Evolutionary conservation across 2,888 invertebrate species (phyloP).

Genomic region (Oasisia sp.): DNA sequence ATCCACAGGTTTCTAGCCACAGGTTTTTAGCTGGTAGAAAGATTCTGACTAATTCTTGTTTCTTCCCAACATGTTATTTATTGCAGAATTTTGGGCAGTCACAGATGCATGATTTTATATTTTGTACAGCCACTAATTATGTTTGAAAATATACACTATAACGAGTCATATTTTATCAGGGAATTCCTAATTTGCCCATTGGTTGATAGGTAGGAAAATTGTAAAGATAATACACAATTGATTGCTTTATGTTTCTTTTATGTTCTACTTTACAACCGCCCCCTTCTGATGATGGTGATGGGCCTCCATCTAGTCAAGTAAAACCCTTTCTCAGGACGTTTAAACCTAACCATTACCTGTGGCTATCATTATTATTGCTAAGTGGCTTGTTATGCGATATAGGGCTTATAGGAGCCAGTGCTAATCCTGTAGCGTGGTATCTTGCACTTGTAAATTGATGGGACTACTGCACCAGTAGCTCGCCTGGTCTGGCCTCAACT

Average conservation of each 20-base stretch:
- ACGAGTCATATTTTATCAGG: too few species aligned
- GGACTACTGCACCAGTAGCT: neutral
- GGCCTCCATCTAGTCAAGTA: too few species aligned
- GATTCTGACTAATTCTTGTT: neutral
- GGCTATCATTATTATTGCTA: neutral
- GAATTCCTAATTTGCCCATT: too few species aligned
- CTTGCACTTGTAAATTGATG: conserved; percentile 6
- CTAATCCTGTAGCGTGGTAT: neutral
- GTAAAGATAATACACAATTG: too few species aligned
- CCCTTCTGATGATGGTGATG: neutral
- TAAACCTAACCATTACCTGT: neutral
- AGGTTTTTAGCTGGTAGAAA: neutral
- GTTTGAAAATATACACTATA: too few species aligned
- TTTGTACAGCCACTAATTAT: too few species aligned
- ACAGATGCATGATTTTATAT: too few species aligned
- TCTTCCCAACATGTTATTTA: neutral
- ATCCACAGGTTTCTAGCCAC: neutral
- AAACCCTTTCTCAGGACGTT: neutral
- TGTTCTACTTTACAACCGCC: neutral
- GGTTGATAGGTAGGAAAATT: too few species aligned
- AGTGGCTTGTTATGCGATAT: conserved; percentile 10
- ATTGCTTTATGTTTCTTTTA: too few species aligned
- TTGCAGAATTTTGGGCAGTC: too few species aligned
- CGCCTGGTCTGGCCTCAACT: neutral
- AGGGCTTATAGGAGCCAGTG: neutral